These are phyloP conservation scores for Hydrozoanthus gracilis DNA, from an alignment of 92 coral and sea anemone species.

Conservation along the genomic window DNA sequence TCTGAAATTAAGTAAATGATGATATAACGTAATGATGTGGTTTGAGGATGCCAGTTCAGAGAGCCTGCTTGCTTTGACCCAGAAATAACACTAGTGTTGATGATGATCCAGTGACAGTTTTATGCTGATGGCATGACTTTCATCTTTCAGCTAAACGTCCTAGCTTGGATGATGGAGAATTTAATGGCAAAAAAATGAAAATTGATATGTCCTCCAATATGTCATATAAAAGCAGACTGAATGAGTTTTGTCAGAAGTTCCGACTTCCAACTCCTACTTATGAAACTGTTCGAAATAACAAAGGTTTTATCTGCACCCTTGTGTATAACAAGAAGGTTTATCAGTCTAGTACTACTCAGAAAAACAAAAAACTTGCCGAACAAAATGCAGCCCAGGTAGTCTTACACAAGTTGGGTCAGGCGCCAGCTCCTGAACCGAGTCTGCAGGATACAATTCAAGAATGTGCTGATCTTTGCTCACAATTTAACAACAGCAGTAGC, in stretches of 20 bases:
- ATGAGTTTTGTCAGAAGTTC: conserved; percentile 92
- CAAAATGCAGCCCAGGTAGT: conserved; percentile 93
- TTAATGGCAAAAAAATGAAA: conserved; percentile 71
- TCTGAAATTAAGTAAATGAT: too few species aligned
- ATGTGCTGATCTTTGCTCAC: conserved; percentile 61
- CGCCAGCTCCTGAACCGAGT: conserved; percentile 72
- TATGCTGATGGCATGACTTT: not conserved
- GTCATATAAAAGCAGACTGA: conserved; percentile 85
- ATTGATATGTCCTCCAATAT: conserved; percentile 36
- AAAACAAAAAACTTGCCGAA: conserved; percentile 85
- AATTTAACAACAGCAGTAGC: conserved; percentile 8
- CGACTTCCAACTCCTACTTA: conserved; percentile 81
- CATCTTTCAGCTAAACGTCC: conserved; percentile 8
- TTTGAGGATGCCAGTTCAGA: too few species aligned
- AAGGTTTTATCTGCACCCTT: conserved; percentile 77
- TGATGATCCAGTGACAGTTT: not conserved
- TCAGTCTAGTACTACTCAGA: conserved; percentile 64
- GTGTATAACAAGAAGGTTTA: conserved; percentile 77
- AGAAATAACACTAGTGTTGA: not conserved
- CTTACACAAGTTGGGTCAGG: conserved; percentile 78
- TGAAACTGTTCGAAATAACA: conserved; percentile 61
- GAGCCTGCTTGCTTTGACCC: too few species aligned
- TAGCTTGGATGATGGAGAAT: conserved; percentile 28
- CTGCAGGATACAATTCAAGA: conserved; percentile 62
- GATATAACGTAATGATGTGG: too few species aligned